Conservation (phyloP, 1,140 invertebrate species). For the Drosophila athabasca region DNA sequence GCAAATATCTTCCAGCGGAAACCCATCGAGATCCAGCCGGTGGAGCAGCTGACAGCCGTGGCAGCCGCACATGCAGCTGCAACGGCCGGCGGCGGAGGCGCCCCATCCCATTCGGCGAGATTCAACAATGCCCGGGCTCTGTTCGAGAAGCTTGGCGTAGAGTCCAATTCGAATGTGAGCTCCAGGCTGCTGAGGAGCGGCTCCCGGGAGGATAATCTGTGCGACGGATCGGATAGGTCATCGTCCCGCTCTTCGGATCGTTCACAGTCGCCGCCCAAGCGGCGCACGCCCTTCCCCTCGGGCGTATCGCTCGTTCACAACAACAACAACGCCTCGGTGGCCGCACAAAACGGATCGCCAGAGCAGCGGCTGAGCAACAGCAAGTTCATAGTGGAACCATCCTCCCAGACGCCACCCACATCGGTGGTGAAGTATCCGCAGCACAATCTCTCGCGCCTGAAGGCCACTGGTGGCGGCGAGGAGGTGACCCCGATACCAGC, state of each 20-base stretch:
- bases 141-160: constrained; percentile 95
- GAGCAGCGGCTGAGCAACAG: constrained; percentile 60
- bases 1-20: constrained; percentile 93
- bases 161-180: constrained; percentile 85
- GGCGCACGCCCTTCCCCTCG: constrained; percentile 75
- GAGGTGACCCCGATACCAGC: constrained; percentile 67
- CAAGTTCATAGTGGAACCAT: constrained; percentile 74
- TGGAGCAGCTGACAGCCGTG: constrained; percentile 77
- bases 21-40: constrained; percentile 83
- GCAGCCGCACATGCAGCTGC: constrained; percentile 76
- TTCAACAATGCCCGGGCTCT: constrained; percentile 96
- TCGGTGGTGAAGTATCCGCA: constrained; percentile 53
- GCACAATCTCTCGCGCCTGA: constrained; percentile 76
- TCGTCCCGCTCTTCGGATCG: constrained; percentile 80
- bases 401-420: constrained; percentile 10
- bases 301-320: constrained; percentile 66
- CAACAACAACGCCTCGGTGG: constrained; percentile 56
- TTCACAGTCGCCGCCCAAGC: constrained; percentile 80
- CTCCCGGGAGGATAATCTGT: constrained; percentile 81
- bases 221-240: constrained; percentile 73
- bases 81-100: constrained; percentile 63
- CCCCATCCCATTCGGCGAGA: constrained; percentile 90
- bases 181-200: constrained; percentile 71
- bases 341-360: constrained; percentile 24
- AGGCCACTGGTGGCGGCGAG: constrained; percentile 65